phyloP scores from a whole-genome alignment of 2,113 vertebrate genomes.

The Anolis carolinensis region DNA sequence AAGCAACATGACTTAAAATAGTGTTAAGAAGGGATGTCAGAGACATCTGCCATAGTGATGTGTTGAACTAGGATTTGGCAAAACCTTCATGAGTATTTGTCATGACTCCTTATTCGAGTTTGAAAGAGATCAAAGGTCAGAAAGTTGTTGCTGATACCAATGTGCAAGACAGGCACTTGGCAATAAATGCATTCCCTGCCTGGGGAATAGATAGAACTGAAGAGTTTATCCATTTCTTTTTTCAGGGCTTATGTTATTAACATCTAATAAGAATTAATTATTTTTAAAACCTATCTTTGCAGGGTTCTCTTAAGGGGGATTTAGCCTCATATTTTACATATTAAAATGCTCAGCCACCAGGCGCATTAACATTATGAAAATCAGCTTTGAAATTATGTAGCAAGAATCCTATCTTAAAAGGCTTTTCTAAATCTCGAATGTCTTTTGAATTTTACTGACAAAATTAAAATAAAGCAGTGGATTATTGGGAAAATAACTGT shows the following conservation, averaged over 20 bases:
- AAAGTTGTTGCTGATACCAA: neutral
- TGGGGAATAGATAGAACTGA: neutral
- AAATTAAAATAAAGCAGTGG: neutral
- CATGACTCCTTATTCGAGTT: neutral
- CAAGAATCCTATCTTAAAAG: slow-evolving; percentile 11
- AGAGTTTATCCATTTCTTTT: neutral
- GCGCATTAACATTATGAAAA: slow-evolving; percentile 20
- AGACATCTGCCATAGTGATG: neutral
- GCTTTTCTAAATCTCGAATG: neutral
- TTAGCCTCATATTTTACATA: slow-evolving; percentile 12
- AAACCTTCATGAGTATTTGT: neutral
- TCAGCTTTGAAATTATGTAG: slow-evolving; percentile 9
- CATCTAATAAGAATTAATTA: slow-evolving; percentile 24
- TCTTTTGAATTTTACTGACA: neutral
- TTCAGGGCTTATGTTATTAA: slow-evolving; percentile 11
- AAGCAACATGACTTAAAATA: neutral
- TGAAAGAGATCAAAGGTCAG: neutral
- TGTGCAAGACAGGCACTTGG: neutral
- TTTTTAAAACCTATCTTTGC: slow-evolving; percentile 14
- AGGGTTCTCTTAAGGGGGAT: slow-evolving; percentile 2
- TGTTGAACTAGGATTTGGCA: neutral
- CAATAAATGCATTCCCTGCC: neutral
- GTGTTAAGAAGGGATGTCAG: neutral
- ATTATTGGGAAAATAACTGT: neutral
- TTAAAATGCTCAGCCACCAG: slow-evolving; percentile 9